Conservation (phyloP, 1,140 invertebrate species). For the Meloidogyne hapla region DNA sequence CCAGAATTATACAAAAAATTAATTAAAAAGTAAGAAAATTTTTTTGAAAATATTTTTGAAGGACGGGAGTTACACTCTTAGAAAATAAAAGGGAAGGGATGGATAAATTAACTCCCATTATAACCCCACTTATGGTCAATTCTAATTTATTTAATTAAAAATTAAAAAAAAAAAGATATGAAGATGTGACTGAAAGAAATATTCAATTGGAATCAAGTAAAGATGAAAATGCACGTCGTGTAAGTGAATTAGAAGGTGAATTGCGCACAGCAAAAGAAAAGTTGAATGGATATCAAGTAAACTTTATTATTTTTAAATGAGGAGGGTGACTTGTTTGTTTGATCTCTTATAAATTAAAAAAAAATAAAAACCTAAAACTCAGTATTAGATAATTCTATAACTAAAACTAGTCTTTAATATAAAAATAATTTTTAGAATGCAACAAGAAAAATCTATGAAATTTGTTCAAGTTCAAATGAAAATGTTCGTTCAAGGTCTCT, state of each 20-base stretch:
- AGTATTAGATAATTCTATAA: no score
- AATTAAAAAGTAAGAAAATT: slow-evolving; percentile 57
- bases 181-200: slow-evolving; percentile 63
- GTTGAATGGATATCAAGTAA: slow-evolving; percentile 53
- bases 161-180: slow-evolving; percentile 43
- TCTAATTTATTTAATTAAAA: background rate
- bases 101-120: background rate
- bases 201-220: slow-evolving; percentile 62
- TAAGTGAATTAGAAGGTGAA: slow-evolving; percentile 58
- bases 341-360: no score
- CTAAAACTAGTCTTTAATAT: background rate
- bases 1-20: slow-evolving; percentile 59
- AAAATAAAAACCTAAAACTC: no score
- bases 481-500: slow-evolving; percentile 55
- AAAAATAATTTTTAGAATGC: slow-evolving; percentile 35
- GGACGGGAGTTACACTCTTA: background rate
- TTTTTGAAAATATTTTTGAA: background rate
- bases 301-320: background rate
- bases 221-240: slow-evolving; percentile 59
- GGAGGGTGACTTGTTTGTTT: no score
- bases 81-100: background rate
- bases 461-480: slow-evolving; percentile 45
- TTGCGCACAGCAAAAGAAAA: slow-evolving; percentile 53
- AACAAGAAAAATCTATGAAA: slow-evolving; percentile 56
- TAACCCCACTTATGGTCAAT: no score